These are phyloP conservation scores for Cottoperca gobio DNA, from an alignment of 2,797 vertebrate species.

Conservation along the genomic window DNA sequence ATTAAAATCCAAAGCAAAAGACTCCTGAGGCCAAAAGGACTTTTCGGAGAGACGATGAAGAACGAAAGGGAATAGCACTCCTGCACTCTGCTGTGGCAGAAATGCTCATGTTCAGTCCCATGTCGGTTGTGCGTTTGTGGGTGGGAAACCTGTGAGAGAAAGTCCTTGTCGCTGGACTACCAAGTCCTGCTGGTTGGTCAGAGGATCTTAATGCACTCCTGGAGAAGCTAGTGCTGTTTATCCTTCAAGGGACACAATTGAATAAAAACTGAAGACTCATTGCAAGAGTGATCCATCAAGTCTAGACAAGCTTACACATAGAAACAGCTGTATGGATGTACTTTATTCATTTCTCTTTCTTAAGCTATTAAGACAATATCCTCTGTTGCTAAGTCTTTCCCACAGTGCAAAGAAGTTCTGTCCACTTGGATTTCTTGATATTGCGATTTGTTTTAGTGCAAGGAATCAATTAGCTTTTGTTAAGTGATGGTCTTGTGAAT, in stretches of 20 bases:
- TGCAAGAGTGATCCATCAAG: neutral
- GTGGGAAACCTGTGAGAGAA: conserved; percentile 11
- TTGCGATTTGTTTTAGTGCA: neutral
- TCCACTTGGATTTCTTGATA: neutral
- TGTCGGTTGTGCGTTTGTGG: neutral
- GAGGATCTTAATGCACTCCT: neutral
- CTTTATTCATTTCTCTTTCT: neutral
- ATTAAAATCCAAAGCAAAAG: neutral
- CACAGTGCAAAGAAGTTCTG: neutral
- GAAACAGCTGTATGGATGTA: neutral
- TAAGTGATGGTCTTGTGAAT: neutral
- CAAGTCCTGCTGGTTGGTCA: neutral
- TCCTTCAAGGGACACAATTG: neutral
- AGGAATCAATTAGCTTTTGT: neutral
- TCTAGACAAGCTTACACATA: neutral
- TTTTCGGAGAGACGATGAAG: conserved; percentile 2
- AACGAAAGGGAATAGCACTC: neutral
- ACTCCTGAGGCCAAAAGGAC: neutral
- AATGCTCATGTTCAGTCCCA: neutral
- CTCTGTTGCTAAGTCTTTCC: neutral
- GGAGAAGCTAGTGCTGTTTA: conserved; percentile 16
- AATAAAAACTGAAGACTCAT: neutral
- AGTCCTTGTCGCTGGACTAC: conserved; percentile 4
- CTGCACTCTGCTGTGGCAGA: neutral
- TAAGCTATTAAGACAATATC: neutral